Evolutionary conservation across 2,113 vertebrate genomes (phyloP).

Genomic region (Esox niger): DNA sequence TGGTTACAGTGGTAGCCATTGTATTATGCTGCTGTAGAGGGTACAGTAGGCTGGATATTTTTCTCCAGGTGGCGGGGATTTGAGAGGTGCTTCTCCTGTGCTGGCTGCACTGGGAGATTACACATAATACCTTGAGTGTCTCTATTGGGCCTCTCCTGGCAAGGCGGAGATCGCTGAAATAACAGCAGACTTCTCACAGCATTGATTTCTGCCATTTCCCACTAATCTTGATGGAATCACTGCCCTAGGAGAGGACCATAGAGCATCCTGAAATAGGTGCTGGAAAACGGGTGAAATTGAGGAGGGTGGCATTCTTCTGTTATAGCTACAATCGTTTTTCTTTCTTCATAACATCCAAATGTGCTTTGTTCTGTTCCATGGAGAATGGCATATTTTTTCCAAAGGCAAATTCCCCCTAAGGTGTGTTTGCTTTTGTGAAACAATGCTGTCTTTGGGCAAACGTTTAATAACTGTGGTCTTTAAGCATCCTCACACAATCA

Average conservation of each 20-base stretch:
- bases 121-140: slow-evolving; percentile 42
- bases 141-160: slow-evolving; percentile 28
- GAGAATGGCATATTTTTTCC: slow-evolving; percentile 29
- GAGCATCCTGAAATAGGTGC: slow-evolving; percentile 32
- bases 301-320: not conserved
- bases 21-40: not conserved
- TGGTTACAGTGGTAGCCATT: not conserved
- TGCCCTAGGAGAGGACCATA: slow-evolving; percentile 24
- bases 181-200: slow-evolving; percentile 29
- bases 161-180: slow-evolving; percentile 23
- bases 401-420: slow-evolving; percentile 29
- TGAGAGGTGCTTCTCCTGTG: not conserved
- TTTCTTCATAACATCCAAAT: slow-evolving; percentile 6
- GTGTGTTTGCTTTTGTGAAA: slow-evolving; percentile 28
- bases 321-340: slow-evolving; percentile 5
- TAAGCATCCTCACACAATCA: slow-evolving; percentile 22
- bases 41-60: slow-evolving; percentile 9
- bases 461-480: slow-evolving; percentile 41
- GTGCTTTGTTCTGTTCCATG: slow-evolving; percentile 19
- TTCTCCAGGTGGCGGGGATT: slow-evolving; percentile 28
- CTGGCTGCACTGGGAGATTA: slow-evolving; percentile 39
- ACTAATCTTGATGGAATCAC: slow-evolving; percentile 50
- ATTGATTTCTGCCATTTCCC: slow-evolving; percentile 58
- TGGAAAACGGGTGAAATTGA: slow-evolving; percentile 14
- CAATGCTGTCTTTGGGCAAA: slow-evolving; percentile 24